Conservation (phyloP, 2,113 vertebrate species). For the Anas platyrhynchos region DNA sequence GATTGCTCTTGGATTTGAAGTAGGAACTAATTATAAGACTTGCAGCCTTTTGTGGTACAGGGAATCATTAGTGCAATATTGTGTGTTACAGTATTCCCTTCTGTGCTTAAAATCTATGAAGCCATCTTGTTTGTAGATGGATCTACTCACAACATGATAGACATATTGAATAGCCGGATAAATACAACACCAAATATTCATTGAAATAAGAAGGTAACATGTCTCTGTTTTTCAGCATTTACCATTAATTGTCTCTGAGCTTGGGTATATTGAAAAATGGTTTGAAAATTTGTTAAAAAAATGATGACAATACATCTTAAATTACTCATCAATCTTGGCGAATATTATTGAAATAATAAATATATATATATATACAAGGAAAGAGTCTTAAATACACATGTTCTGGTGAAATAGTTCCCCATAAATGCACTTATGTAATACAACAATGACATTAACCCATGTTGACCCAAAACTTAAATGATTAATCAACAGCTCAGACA, state of each 20-base stretch:
- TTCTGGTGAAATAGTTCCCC: neutral
- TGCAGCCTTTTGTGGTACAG: neutral
- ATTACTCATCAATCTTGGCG: neutral
- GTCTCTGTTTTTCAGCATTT: neutral
- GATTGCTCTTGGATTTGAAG: neutral
- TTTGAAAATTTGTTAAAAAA: neutral
- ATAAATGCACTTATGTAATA: neutral
- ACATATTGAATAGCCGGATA: neutral
- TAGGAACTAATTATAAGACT: neutral
- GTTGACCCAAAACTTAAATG: neutral
- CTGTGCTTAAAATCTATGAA: neutral
- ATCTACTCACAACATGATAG: neutral
- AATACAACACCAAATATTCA: neutral
- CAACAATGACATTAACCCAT: neutral
- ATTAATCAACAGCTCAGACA: neutral
- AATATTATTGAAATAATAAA: neutral
- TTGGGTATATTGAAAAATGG: neutral
- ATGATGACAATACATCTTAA: neutral
- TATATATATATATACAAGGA: neutral
- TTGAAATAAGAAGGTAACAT: neutral
- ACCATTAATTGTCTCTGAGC: neutral
- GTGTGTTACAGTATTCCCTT: neutral
- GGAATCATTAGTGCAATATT: neutral
- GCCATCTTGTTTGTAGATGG: neutral
- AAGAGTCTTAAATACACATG: neutral